Conservation (phyloP, 1,140 invertebrate species). For the Cheumatopsyche charites region DNA sequence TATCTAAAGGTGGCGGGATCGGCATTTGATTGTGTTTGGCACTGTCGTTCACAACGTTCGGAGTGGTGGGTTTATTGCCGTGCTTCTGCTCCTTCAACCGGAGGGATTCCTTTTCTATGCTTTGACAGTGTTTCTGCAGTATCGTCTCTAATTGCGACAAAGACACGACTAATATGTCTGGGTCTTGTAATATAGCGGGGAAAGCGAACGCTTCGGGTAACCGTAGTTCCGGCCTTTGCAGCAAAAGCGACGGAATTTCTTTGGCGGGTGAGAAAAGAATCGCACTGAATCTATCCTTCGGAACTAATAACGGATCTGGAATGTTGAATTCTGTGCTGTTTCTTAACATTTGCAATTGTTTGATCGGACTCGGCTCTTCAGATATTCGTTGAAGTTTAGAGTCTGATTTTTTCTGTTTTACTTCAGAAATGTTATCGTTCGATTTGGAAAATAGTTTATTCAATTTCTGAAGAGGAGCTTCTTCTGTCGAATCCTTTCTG, state of each 20-base stretch:
- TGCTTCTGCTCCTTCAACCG: conserved; percentile 36
- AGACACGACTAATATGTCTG: conserved; percentile 79
- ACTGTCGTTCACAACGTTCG: background rate
- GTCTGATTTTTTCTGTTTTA: conserved; percentile 49
- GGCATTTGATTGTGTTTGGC: background rate
- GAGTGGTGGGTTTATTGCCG: conserved; percentile 30
- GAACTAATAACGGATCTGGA: conserved; percentile 80
- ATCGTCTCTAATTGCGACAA: conserved; percentile 77
- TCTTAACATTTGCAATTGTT: conserved; percentile 75
- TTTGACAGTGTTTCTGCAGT: conserved; percentile 60
- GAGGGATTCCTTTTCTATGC: conserved; percentile 50
- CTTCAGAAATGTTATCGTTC: conserved; percentile 53
- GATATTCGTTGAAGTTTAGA: conserved; percentile 52
- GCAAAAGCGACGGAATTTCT: conserved; percentile 76
- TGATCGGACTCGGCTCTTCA: conserved; percentile 68
- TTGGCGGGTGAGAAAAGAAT: conserved; percentile 74
- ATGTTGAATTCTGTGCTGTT: conserved; percentile 71
- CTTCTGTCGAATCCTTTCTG: conserved; percentile 59
- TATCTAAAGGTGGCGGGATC: conserved; percentile 2
- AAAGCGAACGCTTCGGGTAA: conserved; percentile 73
- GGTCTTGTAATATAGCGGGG: conserved; percentile 74
- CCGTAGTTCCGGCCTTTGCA: conserved; percentile 71
- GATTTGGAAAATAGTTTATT: conserved; percentile 56
- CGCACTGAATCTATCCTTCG: conserved; percentile 72
- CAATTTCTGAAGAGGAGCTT: conserved; percentile 53